Base-by-base conservation (phyloP, 2,888 invertebrate species). In the Blera fallax region DNA sequence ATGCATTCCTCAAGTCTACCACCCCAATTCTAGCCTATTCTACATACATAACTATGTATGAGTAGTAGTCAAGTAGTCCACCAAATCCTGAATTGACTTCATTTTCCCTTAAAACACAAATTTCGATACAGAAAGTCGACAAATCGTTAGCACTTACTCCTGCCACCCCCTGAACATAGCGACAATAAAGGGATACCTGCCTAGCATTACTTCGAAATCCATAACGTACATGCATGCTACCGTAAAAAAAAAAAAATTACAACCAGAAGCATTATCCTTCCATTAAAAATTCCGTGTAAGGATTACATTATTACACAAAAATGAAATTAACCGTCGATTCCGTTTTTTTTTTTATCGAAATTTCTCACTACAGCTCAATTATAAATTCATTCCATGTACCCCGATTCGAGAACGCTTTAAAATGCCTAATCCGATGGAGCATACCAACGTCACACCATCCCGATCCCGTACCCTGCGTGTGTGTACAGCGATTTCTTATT, bases 321-420 rank as follows among this genome's bases (percentile, higher is more conserved):
- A 69, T 43, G 56, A 79, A 69, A 84, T 84, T 80, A 76, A 80
- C 70, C 64, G 62, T 48, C 52, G 18, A 70, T 80, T 74, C 64
- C 50, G n/a, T n/a, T 45, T 45, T 45, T 43, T 74, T 74, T 69
- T 56, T 65, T 65, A 29, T 34, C 21, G 48, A 64, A 76, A 76
- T 54, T 64, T 65, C 72, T 58, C 64, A 65, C 70, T 54, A 79
- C 62, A 69, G 74, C 65, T 76, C 80, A 80, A 85, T 85, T 85
- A 81, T 60, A 60, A 72, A 85, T 85, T 85, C 80, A 76, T 76
- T 76, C 10, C 85, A 81, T 80, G 80, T 65, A 70, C 16, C 69
- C n/a, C 37, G 24, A 40, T n/a, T n/a, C 56, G 56, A 54, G 84
- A 74, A 80, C 76, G 76, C 45, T 73, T 84, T 60, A 79, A 76